Conservation (phyloP, 2,888 invertebrate species). For the Willowsia nigromaculata region DNA sequence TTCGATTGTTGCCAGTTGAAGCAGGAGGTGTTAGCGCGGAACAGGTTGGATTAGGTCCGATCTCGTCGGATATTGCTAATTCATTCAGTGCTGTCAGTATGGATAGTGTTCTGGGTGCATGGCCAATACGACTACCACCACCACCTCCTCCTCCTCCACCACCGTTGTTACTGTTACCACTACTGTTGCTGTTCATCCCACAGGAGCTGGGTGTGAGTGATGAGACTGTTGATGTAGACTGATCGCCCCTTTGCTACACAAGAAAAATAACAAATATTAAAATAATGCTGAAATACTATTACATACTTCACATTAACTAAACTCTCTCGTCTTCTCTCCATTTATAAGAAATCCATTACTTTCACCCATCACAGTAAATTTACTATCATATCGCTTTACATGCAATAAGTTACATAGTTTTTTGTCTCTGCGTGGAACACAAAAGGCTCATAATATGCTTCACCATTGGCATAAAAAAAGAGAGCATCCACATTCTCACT, state of each 20-base stretch:
- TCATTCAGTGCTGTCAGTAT: constrained; percentile 77
- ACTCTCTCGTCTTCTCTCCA: neutral
- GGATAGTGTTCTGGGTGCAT: constrained; percentile 75
- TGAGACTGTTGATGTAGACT: constrained; percentile 75
- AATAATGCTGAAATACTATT: neutral
- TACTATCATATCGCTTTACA: too few relatives aligned
- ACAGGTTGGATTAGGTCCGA: constrained; percentile 39
- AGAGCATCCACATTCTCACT: too few relatives aligned
- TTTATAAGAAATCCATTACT: neutral
- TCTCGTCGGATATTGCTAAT: constrained; percentile 73
- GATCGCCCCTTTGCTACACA: constrained; percentile 73
- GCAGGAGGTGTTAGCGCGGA: constrained; percentile 41
- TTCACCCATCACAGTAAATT: neutral
- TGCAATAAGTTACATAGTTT: too few relatives aligned
- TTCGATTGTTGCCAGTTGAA: neutral
- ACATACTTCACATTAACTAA: neutral
- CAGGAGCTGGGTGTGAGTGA: constrained; percentile 69
- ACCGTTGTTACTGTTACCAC: constrained; percentile 5
- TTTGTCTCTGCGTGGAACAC: too few relatives aligned
- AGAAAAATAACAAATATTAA: constrained; percentile 28
- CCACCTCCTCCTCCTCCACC: neutral
- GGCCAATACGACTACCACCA: constrained; percentile 62
- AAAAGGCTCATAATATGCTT: too few relatives aligned
- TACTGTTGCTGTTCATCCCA: constrained; percentile 42
- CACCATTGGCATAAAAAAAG: too few relatives aligned